Evolutionary conservation across 2,113 vertebrate species (phyloP).

Genomic region (Rhinogobius similis): DNA sequence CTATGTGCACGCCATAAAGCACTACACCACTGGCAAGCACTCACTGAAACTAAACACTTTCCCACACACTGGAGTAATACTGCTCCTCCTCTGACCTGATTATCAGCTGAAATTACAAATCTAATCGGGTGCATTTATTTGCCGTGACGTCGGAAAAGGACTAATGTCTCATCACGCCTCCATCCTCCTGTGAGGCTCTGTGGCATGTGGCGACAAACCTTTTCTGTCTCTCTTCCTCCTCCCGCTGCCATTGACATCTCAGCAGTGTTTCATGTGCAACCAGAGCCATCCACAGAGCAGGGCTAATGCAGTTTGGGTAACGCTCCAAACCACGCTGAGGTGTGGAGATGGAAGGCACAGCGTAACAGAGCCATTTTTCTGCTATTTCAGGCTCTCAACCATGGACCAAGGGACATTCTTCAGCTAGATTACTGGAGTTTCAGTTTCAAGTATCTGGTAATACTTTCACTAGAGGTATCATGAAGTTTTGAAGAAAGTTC

Average conservation of each 20-base stretch:
- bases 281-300: neutral
- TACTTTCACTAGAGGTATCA: neutral
- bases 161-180: slow-evolving; percentile 46
- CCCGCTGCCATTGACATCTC: slow-evolving; percentile 15
- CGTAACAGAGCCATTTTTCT: neutral
- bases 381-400: neutral
- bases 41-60: too few relatives aligned
- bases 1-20: too few relatives aligned
- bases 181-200: slow-evolving; percentile 10
- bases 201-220: slow-evolving; percentile 35
- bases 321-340: slow-evolving; percentile 1
- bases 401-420: neutral
- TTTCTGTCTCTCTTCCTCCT: slow-evolving; percentile 22
- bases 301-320: neutral
- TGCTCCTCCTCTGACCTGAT: slow-evolving; percentile 54
- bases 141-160: slow-evolving; percentile 33
- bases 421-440: neutral
- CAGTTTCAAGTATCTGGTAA: neutral
- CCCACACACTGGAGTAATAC: slow-evolving; percentile 44
- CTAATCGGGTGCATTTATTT: slow-evolving; percentile 66
- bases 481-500: neutral
- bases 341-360: slow-evolving; percentile 6
- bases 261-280: slow-evolving; percentile 31
- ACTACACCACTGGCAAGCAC: too few relatives aligned
- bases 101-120: slow-evolving; percentile 59